Evolutionary conservation across 2,888 invertebrate genomes (phyloP).

Genomic region (Sesamia inferens): DNA sequence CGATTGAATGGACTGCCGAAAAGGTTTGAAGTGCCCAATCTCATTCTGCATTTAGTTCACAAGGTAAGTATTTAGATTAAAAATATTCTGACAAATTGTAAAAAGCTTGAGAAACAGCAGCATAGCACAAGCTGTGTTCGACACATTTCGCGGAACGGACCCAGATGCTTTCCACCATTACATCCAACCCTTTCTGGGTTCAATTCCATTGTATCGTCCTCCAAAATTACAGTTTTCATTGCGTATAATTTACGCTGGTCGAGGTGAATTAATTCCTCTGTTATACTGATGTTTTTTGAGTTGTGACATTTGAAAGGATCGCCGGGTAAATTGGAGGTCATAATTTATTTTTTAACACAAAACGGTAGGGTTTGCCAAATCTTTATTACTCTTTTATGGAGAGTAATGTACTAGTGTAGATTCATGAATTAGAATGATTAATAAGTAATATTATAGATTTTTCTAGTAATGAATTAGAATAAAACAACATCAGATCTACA

Average conservation of each 20-base stretch:
- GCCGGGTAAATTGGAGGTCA: slow-evolving; percentile 21
- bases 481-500: neutral
- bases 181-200: slow-evolving; percentile 63
- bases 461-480: neutral
- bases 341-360: slow-evolving; percentile 14
- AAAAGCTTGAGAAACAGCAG: slow-evolving; percentile 54
- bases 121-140: slow-evolving; percentile 48
- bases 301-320: slow-evolving; percentile 30
- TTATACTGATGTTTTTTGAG: slow-evolving; percentile 45
- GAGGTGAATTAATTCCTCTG: slow-evolving; percentile 59
- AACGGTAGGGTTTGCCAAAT: slow-evolving; percentile 14
- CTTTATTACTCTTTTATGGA: neutral
- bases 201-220: slow-evolving; percentile 55
- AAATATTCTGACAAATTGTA: neutral
- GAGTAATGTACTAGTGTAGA: neutral
- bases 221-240: slow-evolving; percentile 64
- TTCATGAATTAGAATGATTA: neutral
- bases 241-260: slow-evolving; percentile 55
- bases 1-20: too few relatives aligned
- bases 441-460: too few relatives aligned
- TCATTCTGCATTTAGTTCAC: neutral
- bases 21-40: too few relatives aligned
- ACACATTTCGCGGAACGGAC: slow-evolving; percentile 63
- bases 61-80: neutral
- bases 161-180: slow-evolving; percentile 66